phyloP scores from a whole-genome alignment of 2,113 vertebrate species.

The Ia io region DNA sequence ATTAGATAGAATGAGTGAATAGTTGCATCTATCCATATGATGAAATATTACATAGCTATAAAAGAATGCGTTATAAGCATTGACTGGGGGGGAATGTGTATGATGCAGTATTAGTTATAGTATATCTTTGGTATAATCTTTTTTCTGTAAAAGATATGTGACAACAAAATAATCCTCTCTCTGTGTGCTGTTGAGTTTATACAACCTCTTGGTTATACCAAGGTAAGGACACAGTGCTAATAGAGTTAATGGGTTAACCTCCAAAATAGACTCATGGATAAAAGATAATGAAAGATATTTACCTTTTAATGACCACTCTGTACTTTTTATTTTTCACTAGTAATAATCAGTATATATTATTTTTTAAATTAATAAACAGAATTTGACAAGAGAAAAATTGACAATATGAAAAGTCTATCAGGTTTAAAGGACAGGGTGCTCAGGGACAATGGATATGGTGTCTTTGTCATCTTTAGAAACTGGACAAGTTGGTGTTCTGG shows the following conservation, averaged over 20 bases:
- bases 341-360: not conserved
- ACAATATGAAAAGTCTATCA: not conserved
- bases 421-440: not conserved
- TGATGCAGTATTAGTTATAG: accelerated
- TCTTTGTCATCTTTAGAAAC: no score
- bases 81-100: accelerated
- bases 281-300: not conserved
- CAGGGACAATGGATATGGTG: accelerated
- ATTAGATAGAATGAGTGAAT: no score
- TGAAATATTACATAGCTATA: not conserved
- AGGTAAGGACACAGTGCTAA: accelerated
- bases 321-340: not conserved
- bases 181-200: not conserved
- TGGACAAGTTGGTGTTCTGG: accelerated
- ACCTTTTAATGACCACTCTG: not conserved
- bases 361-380: not conserved
- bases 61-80: not conserved
- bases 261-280: accelerated
- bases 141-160: not conserved
- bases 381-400: not conserved
- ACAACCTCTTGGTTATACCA: accelerated
- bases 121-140: accelerated
- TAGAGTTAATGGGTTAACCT: accelerated
- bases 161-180: accelerated
- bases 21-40: accelerated